Evolutionary conservation across 1,140 invertebrate genomes (phyloP).

Genomic region (Brachionus sp.): DNA sequence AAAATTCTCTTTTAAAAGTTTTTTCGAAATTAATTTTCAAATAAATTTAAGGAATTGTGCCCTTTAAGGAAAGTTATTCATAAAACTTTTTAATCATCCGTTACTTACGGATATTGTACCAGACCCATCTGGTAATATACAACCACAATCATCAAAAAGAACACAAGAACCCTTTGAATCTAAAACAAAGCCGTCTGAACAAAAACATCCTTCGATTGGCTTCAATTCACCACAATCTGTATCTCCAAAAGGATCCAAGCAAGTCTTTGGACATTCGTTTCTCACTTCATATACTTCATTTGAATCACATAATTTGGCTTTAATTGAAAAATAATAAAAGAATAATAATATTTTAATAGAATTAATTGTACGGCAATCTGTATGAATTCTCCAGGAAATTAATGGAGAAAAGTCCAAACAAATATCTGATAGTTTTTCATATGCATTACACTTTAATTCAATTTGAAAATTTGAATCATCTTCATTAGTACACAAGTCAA

Average conservation of each 20-base stretch:
- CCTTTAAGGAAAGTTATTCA: too few species aligned
- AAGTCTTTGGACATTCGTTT: slow-evolving; percentile 24
- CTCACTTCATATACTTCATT: background rate
- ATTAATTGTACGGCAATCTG: background rate
- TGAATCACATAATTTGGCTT: background rate
- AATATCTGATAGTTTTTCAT: slow-evolving; percentile 3
- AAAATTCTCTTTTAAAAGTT: too few species aligned
- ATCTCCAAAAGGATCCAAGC: background rate
- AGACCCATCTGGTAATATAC: slow-evolving; percentile 16
- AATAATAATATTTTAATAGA: background rate
- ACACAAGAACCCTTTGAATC: slow-evolving; percentile 7
- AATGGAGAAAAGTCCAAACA: background rate
- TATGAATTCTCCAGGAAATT: background rate
- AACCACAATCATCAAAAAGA: slow-evolving; percentile 10
- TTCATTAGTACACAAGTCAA: slow-evolving; percentile 25
- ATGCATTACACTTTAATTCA: background rate
- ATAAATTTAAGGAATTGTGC: too few species aligned
- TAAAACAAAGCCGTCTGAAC: slow-evolving; percentile 1
- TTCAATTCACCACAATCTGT: background rate
- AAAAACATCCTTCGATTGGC: slow-evolving; percentile 24
- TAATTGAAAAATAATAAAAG: background rate
- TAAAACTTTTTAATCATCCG: too few species aligned
- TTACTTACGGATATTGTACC: background rate
- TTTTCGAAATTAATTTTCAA: too few species aligned
- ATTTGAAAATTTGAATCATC: background rate